phyloP scores from a whole-genome alignment of 2,113 vertebrate species.

The Hippocampus barbouri region DNA sequence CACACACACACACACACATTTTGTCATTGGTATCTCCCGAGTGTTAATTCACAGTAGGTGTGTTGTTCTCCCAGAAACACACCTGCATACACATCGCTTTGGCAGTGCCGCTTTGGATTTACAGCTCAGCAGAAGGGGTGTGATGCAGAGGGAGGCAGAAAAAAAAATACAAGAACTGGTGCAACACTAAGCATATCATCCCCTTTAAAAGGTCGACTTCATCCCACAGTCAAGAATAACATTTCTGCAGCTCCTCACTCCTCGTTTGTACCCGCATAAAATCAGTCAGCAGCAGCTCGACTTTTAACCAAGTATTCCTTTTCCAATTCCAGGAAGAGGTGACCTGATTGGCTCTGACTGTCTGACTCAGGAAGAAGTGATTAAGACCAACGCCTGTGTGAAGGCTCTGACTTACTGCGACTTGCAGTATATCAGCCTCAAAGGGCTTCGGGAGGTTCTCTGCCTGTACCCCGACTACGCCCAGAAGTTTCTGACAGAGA shows the following conservation, averaged over 20 bases:
- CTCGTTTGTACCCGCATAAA: not conserved
- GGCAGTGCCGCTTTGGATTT: conserved; percentile 42
- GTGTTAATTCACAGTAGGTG: not conserved
- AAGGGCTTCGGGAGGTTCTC: conserved; percentile 77
- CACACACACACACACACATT: not conserved
- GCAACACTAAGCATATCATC: not conserved
- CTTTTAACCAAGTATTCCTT: not conserved
- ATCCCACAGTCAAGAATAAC: not conserved
- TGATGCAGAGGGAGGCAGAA: conserved; percentile 11
- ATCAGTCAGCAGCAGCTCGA: not conserved
- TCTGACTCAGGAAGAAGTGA: conserved; percentile 76
- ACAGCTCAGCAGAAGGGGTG: conserved; percentile 18
- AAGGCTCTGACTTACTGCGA: conserved; percentile 82
- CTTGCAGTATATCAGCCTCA: conserved; percentile 80
- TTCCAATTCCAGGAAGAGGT: conserved; percentile 67
- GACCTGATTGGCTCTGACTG: conserved; percentile 79
- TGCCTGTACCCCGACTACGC: conserved; percentile 78
- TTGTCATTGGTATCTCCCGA: not conserved
- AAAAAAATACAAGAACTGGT: not conserved
- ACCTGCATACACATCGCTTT: conserved; percentile 10
- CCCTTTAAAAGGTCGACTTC: not conserved
- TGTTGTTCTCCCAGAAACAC: conserved; percentile 1
- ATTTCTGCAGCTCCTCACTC: not conserved
- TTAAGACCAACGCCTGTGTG: conserved; percentile 81
- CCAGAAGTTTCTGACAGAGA: conserved; percentile 76